Evolutionary conservation across 2,888 invertebrate species (phyloP).

Genomic region (Brachypterus glaber): DNA sequence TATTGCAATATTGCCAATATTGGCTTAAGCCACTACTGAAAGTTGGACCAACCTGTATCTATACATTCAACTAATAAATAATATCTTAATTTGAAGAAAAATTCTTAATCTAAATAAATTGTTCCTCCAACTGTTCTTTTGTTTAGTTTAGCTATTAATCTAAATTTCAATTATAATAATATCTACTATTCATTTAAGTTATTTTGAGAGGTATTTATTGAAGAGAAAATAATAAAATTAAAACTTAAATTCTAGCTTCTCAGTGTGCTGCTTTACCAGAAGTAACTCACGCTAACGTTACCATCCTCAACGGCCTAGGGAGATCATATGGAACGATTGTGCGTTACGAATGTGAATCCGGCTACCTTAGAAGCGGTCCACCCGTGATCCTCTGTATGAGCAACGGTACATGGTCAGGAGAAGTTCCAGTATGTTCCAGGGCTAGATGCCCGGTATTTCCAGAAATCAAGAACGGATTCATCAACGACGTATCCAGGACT

Average conservation of each 20-base stretch:
- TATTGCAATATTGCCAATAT: too few relatives aligned
- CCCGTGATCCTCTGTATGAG: slow-evolving; percentile 91
- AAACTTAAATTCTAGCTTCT: slow-evolving; percentile 53
- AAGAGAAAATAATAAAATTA: too few relatives aligned
- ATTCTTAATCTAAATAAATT: too few relatives aligned
- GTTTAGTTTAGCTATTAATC: too few relatives aligned
- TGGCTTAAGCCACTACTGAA: too few relatives aligned
- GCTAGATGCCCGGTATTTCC: slow-evolving; percentile 66
- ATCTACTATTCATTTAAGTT: too few relatives aligned
- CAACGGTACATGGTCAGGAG: slow-evolving; percentile 90
- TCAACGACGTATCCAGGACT: slow-evolving; percentile 65
- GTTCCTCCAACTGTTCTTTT: too few relatives aligned
- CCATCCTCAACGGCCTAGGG: slow-evolving; percentile 80
- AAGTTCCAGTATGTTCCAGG: slow-evolving; percentile 78
- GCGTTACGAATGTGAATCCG: slow-evolving; percentile 84
- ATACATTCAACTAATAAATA: too few relatives aligned
- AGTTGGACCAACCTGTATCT: too few relatives aligned
- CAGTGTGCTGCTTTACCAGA: slow-evolving; percentile 82
- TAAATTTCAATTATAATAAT: too few relatives aligned
- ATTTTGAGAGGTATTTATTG: too few relatives aligned
- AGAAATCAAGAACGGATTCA: slow-evolving; percentile 76
- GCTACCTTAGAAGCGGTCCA: slow-evolving; percentile 78
- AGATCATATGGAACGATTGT: slow-evolving; percentile 90
- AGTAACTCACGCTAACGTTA: slow-evolving; percentile 78
- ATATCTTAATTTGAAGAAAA: too few relatives aligned